phyloP scores from a whole-genome alignment of 2,113 vertebrate species.

The Vidua chalybeata region DNA sequence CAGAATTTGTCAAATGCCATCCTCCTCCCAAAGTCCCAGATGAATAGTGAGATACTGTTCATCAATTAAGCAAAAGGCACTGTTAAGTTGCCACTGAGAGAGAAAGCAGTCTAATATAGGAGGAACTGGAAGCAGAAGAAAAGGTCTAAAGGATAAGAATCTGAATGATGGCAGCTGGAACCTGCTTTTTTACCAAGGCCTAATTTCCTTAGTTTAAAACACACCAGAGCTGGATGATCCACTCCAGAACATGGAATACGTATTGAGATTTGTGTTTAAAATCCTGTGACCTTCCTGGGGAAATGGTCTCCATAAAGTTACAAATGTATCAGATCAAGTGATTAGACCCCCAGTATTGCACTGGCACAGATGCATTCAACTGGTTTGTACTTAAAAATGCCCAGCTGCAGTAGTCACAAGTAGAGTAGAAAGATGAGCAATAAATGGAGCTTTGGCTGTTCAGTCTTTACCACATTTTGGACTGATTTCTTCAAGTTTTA shows the following conservation, averaged over 20 bases:
- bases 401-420: not conserved
- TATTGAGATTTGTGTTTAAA: not conserved
- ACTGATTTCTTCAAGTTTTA: not conserved
- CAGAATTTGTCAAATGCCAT: not conserved
- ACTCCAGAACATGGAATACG: not conserved
- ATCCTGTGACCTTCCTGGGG: not conserved
- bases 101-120: not conserved
- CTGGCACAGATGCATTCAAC: not conserved
- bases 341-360: not conserved
- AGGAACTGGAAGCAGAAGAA: not conserved
- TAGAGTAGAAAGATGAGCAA: not conserved
- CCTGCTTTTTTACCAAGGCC: not conserved
- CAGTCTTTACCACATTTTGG: not conserved
- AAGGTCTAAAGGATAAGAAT: not conserved
- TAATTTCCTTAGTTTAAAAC: not conserved
- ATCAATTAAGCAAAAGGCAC: not conserved
- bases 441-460: not conserved
- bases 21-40: not conserved
- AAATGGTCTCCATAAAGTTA: not conserved
- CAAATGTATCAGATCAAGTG: not conserved
- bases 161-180: not conserved
- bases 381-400: not conserved
- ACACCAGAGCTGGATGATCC: not conserved
- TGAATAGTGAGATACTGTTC: not conserved
- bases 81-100: not conserved